Evolutionary conservation across 1,140 invertebrate species (phyloP).

Genomic region (Tribolium madens): DNA sequence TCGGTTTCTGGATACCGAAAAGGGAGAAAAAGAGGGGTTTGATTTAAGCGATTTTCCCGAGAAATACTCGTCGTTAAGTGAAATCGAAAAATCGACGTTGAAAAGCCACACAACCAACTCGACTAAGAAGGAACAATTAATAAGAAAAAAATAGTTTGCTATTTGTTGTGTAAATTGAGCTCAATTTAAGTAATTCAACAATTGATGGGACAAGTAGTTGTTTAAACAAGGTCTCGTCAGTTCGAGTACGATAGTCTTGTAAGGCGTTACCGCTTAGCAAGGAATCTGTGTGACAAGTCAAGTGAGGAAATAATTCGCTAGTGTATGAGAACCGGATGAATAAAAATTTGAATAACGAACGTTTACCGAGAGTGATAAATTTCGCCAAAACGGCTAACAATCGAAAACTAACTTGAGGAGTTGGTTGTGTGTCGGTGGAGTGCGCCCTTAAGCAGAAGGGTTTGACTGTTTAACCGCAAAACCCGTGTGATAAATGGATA

Average conservation of each 20-base stretch:
- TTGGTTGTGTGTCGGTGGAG: constrained; percentile 42
- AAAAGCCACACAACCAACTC: constrained; percentile 21
- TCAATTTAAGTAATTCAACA: constrained; percentile 59
- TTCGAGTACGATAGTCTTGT: constrained; percentile 22
- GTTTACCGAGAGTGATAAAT: constrained; percentile 31
- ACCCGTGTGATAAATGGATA: constrained; percentile 63
- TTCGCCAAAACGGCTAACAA: constrained; percentile 62
- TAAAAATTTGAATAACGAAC: constrained; percentile 4
- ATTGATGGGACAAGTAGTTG: constrained; percentile 47
- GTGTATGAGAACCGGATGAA: constrained; percentile 31
- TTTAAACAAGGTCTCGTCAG: constrained; percentile 50
- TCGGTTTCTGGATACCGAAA: constrained; percentile 58
- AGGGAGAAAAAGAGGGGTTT: constrained; percentile 57
- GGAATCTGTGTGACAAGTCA: neutral
- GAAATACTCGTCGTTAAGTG: constrained; percentile 15
- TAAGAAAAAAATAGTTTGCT: constrained; percentile 41
- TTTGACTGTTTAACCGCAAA: constrained; percentile 21
- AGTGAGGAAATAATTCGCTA: neutral
- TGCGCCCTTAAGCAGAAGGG: constrained; percentile 51
- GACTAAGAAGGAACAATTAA: constrained; percentile 27
- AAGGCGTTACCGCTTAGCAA: constrained; percentile 7
- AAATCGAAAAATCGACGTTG: neutral
- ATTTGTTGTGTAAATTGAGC: constrained; percentile 56
- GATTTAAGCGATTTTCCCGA: constrained; percentile 42
- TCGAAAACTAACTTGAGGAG: constrained; percentile 32